Base-by-base conservation (phyloP, 2,888 invertebrate species). In the Ischnura elegans region DNA sequence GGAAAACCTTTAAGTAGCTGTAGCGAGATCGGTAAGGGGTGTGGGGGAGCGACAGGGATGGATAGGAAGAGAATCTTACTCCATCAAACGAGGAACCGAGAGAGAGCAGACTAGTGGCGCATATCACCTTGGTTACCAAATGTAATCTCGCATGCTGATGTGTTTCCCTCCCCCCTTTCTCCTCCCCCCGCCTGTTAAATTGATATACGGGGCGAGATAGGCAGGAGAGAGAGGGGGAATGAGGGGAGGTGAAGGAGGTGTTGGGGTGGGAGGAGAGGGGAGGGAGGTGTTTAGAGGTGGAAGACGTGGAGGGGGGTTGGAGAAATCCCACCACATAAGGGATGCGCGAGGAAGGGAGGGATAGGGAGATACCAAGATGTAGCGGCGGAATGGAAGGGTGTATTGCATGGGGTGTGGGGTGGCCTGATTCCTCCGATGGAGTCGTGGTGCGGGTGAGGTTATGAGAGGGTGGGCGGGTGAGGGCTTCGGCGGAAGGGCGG, bases 61-160 rank as follows among this genome's bases (percentile, higher is more conserved):
- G 21, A 16, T 36, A 87, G 42, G 42, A 61, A 61, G 61, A 43
- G 42, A 10, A n/a, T 8, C 43, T n/a, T 13, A 25, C 90, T 47
- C 43, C 61, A 47, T 61, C 76, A 43, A 90, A 90, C 61, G 90
- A 90, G 87, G 87, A 47, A 42, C 51, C 19, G 16, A 51, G 51
- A 51, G 51, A 51, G 51, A 21, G 61, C 55, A 87, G 55, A 87
- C 90, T 90, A 90, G 90, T 66, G 90, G 90, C 90, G 90, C 90
- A 90, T 90, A 90, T 90, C 90, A 90, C 90, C 90, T 90, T 66
- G 90, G 90, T 90, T 90, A 90, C 90, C 43, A 66, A 90, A 90
- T 90, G 90, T 90, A 90, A 90, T 90, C 90, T 90, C 90, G 90
- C 90, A 90, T 90, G 90, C 61, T 90, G 90, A 90, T 90, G 90